Evolutionary conservation across 2,888 invertebrate species (phyloP), one percentile per base, ranked within the genome.

Genomic region (Drosophila sordidula): DNA sequence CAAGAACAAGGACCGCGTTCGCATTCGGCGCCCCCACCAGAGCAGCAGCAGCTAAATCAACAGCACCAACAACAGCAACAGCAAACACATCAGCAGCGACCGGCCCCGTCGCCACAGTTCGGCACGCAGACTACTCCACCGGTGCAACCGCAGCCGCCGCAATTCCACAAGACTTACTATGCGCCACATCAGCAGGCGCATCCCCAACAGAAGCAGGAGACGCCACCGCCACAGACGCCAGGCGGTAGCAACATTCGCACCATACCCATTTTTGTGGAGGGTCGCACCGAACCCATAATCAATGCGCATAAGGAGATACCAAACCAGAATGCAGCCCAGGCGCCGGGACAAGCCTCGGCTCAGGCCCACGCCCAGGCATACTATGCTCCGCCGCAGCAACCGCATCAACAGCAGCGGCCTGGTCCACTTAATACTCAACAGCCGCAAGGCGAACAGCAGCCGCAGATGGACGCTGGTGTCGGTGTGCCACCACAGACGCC

Each of bases 201-300:
- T 47, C 85, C 84, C 22, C 83, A 78, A 25, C 82, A 88, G 42
- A 89, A 90, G 63, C 83, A 90, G 74, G 90, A 87, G 42, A 86
- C 90, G 25, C 81, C 91, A 58, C 87, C 87, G 0, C 88, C 90
- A 6, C 90, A 90, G 73, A 90, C 91, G 14, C 90, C 91, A 0
- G 91, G 90, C n/a, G 90, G 91, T 34, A 90, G 81, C 38, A 90
- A 89, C 81, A 95, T 97, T 49, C 94, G 97, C 70, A 96, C 96
- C 87, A 97, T 97, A 92, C 97, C 97, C 22, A 97, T 97, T 73
- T 96, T 96, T 89, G 96, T 97, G 0, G 97, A 98, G 92, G 97
- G 97, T 6, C 93, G 97, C 55, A 96, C 96, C 82, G 95, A 96
- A 87, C 96, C 97, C 0, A 94, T 97, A 14, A 93, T 96, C 59